These are phyloP conservation scores for Drosophila orena DNA, from an alignment of 1,140 invertebrate genomes.

Conservation along the genomic window DNA sequence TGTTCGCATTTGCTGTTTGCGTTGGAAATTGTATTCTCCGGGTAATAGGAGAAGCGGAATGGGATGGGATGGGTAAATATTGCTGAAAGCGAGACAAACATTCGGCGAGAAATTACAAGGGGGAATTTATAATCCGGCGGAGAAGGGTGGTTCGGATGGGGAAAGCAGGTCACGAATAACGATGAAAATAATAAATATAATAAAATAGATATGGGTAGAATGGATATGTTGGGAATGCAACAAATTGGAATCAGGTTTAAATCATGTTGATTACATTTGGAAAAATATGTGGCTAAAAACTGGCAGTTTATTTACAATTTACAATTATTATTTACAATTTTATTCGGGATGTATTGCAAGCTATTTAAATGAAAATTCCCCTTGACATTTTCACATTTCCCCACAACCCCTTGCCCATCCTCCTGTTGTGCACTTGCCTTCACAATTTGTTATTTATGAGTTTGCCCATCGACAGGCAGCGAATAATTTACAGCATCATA, in stretches of 20 bases:
- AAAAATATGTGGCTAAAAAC: not conserved
- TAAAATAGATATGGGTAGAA: not conserved
- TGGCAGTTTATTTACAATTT: slow-evolving; percentile 8
- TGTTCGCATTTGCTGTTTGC: slow-evolving; percentile 72
- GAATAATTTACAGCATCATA: slow-evolving; percentile 67
- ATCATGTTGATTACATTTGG: slow-evolving; percentile 5
- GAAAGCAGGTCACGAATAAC: slow-evolving; percentile 11
- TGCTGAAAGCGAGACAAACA: slow-evolving; percentile 17
- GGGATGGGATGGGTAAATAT: slow-evolving; percentile 10
- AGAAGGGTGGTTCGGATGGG: not conserved
- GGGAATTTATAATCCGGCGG: slow-evolving; percentile 15
- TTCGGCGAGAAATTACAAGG: slow-evolving; percentile 4
- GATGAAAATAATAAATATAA: slow-evolving; percentile 23
- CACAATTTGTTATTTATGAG: slow-evolving; percentile 62
- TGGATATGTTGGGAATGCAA: not conserved
- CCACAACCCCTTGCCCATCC: not conserved
- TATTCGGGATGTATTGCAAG: not conserved
- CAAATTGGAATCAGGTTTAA: slow-evolving; percentile 1
- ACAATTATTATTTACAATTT: slow-evolving; percentile 11
- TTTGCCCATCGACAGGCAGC: slow-evolving; percentile 49
- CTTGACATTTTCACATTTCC: slow-evolving; percentile 16
- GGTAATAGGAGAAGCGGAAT: slow-evolving; percentile 11
- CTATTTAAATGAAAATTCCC: slow-evolving; percentile 6
- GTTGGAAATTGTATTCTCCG: slow-evolving; percentile 62
- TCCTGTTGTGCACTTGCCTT: slow-evolving; percentile 11